A percentile compares a stretch with the other conserved stretches of the same genome.
Conservation (phyloP, 1,140 invertebrate genomes). For the Stegodyphus dumicola region DNA sequence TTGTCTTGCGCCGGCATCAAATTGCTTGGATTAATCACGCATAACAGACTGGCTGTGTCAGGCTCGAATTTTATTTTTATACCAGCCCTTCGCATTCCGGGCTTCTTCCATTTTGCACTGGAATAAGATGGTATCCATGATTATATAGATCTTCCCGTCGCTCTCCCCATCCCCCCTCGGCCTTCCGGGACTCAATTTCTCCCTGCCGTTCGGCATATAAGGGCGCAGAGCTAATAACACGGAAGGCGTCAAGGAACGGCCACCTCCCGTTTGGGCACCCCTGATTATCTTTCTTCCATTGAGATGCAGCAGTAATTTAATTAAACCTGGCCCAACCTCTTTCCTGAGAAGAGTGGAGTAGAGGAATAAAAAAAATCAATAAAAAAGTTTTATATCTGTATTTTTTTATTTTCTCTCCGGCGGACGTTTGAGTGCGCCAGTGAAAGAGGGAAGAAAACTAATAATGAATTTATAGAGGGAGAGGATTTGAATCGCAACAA, state of each 20-base stretch:
- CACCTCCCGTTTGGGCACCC: slow-evolving; percentile 2
- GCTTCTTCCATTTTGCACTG: slow-evolving; percentile 31
- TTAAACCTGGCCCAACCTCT: slow-evolving; percentile 53
- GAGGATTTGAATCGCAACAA: slow-evolving; percentile 51
- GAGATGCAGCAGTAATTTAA: slow-evolving; percentile 49
- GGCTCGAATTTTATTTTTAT: slow-evolving; percentile 50
- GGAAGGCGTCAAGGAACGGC: background rate
- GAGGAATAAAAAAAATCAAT: slow-evolving; percentile 46
- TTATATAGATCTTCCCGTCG: slow-evolving; percentile 49
- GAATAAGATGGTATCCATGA: slow-evolving; percentile 45
- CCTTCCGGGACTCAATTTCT: slow-evolving; percentile 45
- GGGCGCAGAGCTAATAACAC: slow-evolving; percentile 48
- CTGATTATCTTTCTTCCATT: slow-evolving; percentile 57
- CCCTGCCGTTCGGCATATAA: slow-evolving; percentile 18
- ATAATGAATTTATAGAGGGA: slow-evolving; percentile 60
- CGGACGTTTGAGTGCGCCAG: slow-evolving; percentile 1
- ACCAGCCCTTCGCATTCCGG: background rate
- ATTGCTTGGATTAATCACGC: slow-evolving; percentile 56
- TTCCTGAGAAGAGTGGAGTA: slow-evolving; percentile 30
- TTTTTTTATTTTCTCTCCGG: slow-evolving; percentile 21
- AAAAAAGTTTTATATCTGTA: slow-evolving; percentile 42
- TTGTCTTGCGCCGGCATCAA: slow-evolving; percentile 29
- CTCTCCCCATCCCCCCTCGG: background rate
- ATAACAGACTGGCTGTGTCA: slow-evolving; percentile 44
- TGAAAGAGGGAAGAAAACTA: slow-evolving; percentile 34